Percentiles rank a stretch among this genome's conserved stretches.
Conservation (phyloP, 1,140 invertebrate genomes). For the Rhopalosiphum maidis region DNA sequence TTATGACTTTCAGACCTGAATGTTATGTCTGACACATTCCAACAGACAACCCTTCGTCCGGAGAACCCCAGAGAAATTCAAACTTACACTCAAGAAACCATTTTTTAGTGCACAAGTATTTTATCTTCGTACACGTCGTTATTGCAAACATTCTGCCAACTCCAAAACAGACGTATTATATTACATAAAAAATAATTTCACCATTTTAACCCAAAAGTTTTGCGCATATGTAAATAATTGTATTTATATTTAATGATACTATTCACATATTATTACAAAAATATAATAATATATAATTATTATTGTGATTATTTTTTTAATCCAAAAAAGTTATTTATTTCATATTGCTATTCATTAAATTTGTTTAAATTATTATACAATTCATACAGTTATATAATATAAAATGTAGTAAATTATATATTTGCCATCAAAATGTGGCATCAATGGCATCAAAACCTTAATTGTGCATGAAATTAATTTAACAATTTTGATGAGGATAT, state of each 20-base stretch:
- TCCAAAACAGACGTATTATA: neutral
- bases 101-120: slow-evolving; percentile 26
- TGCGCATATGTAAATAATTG: neutral
- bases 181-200: neutral
- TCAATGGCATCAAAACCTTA: too few relatives aligned
- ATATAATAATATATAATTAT: neutral
- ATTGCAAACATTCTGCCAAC: neutral
- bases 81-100: slow-evolving; percentile 34
- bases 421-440: too few relatives aligned
- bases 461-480: too few relatives aligned
- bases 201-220: neutral
- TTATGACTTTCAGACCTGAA: slow-evolving; percentile 48
- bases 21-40: slow-evolving; percentile 27
- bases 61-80: slow-evolving; percentile 37
- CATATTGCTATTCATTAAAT: too few relatives aligned
- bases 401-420: too few relatives aligned
- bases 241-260: neutral
- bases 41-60: neutral
- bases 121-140: slow-evolving; percentile 42
- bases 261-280: neutral
- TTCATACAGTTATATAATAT: too few relatives aligned
- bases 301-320: neutral
- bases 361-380: too few relatives aligned
- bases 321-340: neutral
- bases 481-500: too few relatives aligned